phyloP scores from a whole-genome alignment of 2,113 vertebrate species.

The Colinus virginianus region DNA sequence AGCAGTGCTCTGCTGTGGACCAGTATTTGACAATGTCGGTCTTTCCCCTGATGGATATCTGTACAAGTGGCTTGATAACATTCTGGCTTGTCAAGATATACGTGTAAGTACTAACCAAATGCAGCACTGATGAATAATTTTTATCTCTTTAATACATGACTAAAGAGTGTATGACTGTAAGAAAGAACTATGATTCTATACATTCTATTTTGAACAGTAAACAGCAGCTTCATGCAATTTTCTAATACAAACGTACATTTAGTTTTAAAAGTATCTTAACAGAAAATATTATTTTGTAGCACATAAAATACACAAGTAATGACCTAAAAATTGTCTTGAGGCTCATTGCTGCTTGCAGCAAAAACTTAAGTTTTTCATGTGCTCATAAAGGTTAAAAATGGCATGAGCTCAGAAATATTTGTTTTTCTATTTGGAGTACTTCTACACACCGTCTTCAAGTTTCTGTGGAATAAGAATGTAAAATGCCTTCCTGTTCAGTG shows the following conservation, averaged over 20 bases:
- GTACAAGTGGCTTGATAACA: slow-evolving; percentile 99
- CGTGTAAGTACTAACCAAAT: slow-evolving; percentile 82
- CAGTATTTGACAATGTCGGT: slow-evolving; percentile 97
- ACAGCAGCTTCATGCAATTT: background rate
- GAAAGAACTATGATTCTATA: background rate
- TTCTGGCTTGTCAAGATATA: slow-evolving; percentile 95
- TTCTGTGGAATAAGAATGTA: background rate
- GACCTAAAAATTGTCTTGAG: background rate
- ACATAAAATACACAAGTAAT: background rate
- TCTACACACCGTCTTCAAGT: background rate
- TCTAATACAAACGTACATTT: background rate
- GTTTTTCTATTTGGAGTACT: background rate
- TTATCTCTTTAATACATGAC: background rate
- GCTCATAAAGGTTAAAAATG: background rate
- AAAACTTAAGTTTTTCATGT: background rate
- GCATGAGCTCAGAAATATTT: background rate
- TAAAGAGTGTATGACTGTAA: background rate
- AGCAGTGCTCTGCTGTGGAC: slow-evolving; percentile 95
- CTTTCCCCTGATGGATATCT: slow-evolving; percentile 97
- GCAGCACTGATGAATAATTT: background rate
- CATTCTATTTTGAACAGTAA: background rate
- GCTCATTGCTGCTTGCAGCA: background rate
- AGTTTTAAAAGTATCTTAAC: background rate
- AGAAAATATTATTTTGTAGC: background rate
- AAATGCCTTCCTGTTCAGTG: background rate